Evolutionary conservation across 2,888 invertebrate species (phyloP).

Genomic region (Tinea pellionella): DNA sequence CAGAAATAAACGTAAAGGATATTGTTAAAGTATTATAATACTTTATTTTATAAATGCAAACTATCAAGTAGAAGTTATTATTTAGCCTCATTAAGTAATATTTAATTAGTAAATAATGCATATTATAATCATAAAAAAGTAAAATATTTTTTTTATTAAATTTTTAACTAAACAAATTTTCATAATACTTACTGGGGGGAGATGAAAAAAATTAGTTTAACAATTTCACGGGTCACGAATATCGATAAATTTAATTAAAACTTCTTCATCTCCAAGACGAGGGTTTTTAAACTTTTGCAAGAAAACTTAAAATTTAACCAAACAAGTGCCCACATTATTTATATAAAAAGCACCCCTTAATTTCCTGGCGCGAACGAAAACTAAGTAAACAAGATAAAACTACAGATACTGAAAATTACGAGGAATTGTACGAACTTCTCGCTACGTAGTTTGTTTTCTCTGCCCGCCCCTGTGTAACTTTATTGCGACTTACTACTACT

Average conservation of each 20-base stretch:
- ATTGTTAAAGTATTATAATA: too few species aligned
- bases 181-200: not conserved
- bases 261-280: not conserved
- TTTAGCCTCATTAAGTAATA: too few species aligned
- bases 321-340: slow-evolving; percentile 9
- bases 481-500: slow-evolving; percentile 8
- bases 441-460: slow-evolving; percentile 8
- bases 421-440: slow-evolving; percentile 13
- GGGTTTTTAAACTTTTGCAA: not conserved
- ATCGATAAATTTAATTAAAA: slow-evolving; percentile 10
- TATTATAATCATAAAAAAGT: too few species aligned
- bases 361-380: slow-evolving; percentile 11
- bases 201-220: not conserved
- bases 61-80: too few species aligned
- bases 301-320: not conserved
- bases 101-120: too few species aligned
- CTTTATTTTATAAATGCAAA: too few species aligned
- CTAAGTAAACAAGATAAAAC: slow-evolving; percentile 22
- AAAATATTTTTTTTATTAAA: not conserved
- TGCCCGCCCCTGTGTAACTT: slow-evolving; percentile 3
- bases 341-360: slow-evolving; percentile 10
- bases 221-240: slow-evolving; percentile 4
- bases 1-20: not conserved
- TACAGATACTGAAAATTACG: slow-evolving; percentile 26
- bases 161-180: not conserved